phyloP scores from a whole-genome alignment of 1,140 invertebrate species.

The Bombus polaris region DNA sequence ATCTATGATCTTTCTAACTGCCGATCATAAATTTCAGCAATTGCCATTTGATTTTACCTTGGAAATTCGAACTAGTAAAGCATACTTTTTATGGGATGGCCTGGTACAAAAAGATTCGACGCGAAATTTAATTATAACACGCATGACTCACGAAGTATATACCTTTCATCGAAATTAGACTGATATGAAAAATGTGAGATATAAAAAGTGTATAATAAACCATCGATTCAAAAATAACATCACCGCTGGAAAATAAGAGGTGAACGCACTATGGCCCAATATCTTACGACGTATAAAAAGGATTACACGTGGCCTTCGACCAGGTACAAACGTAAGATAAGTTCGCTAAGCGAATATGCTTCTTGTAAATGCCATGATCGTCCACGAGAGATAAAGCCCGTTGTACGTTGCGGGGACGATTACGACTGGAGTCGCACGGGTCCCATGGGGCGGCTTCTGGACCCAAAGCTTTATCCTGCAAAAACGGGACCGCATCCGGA shows the following conservation, averaged over 20 bases:
- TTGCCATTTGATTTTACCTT: neutral
- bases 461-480: slow-evolving; percentile 84
- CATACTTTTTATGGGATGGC: neutral
- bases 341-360: slow-evolving; percentile 60
- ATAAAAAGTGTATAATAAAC: neutral
- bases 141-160: neutral
- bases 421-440: slow-evolving; percentile 76
- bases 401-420: slow-evolving; percentile 65
- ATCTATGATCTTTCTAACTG: neutral
- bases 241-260: neutral
- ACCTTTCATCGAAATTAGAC: neutral
- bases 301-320: slow-evolving; percentile 85
- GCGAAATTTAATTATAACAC: neutral
- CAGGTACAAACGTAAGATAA: slow-evolving; percentile 68
- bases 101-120: neutral
- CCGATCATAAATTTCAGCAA: neutral
- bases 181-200: neutral
- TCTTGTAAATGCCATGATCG: slow-evolving; percentile 63
- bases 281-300: slow-evolving; percentile 84
- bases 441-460: slow-evolving; percentile 83
- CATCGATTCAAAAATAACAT: neutral
- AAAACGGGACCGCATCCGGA: slow-evolving; percentile 78
- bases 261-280: slow-evolving; percentile 80
- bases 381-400: slow-evolving; percentile 19
- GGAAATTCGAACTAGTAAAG: neutral